Conservation (phyloP, 1,140 invertebrate species). For the Zeugodacus cucurbitae region DNA sequence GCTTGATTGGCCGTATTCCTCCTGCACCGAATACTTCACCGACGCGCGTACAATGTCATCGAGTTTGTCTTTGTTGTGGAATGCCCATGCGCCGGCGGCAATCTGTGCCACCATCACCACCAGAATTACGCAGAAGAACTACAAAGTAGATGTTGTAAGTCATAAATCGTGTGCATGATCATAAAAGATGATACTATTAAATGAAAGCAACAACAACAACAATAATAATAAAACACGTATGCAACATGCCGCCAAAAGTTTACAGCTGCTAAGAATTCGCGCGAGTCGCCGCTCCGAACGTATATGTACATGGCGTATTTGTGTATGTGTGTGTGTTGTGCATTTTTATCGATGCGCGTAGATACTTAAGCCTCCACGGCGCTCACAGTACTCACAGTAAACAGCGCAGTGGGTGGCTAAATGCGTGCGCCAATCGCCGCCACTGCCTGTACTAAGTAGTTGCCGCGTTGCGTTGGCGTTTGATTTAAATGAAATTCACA, state of each 20-base stretch:
- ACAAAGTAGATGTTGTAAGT: conserved; percentile 56
- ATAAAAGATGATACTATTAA: not conserved
- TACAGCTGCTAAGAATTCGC: not conserved
- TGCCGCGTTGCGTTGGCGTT: not conserved
- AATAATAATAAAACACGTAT: conserved; percentile 14
- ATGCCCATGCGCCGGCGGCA: conserved; percentile 79
- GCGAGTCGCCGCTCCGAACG: not conserved
- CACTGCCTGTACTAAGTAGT: not conserved
- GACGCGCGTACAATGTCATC: conserved; percentile 72
- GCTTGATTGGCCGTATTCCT: conserved; percentile 74
- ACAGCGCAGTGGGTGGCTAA: not conserved
- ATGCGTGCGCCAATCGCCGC: not conserved
- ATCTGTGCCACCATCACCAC: conserved; percentile 84
- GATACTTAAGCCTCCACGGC: not conserved
- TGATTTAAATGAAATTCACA: conserved; percentile 14
- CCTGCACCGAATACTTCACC: conserved; percentile 75
- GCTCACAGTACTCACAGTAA: not conserved
- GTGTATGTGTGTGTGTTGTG: too few relatives aligned
- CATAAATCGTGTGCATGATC: conserved; percentile 43
- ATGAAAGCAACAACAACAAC: conserved; percentile 18
- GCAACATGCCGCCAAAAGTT: conserved; percentile 17
- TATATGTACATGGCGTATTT: too few relatives aligned
- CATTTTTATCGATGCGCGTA: too few relatives aligned
- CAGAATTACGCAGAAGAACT: conserved; percentile 80
- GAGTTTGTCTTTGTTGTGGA: conserved; percentile 74